Percentiles rank a stretch among this genome's conserved stretches.
phyloP scores from a whole-genome alignment of 2,888 invertebrate species.

The Microctonus aethiopoides region DNA sequence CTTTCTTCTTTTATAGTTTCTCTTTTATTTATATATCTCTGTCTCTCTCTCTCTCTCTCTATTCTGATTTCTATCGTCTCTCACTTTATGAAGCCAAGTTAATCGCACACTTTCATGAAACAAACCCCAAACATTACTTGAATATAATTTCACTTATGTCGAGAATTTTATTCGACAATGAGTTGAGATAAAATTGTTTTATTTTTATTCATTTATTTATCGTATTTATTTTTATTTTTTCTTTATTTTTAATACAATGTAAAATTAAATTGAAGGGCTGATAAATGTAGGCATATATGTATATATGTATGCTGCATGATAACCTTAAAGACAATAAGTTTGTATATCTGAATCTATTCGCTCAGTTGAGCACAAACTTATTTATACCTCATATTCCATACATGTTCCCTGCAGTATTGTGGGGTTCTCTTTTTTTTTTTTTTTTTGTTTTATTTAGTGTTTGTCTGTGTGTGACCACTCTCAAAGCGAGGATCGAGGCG shows the following conservation, averaged over 20 bases:
- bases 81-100: slow-evolving; percentile 29
- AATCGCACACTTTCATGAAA: neutral
- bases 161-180: neutral
- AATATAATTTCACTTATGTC: neutral
- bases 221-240: no score
- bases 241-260: neutral
- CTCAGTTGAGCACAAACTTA: neutral
- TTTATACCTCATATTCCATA: slow-evolving; percentile 10
- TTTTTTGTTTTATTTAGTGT: slow-evolving; percentile 29
- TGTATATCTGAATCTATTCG: slow-evolving; percentile 5
- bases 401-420: neutral
- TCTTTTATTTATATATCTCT: neutral
- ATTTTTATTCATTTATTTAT: no score
- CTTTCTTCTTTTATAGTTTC: slow-evolving; percentile 8
- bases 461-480: slow-evolving; percentile 30
- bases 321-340: neutral
- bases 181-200: neutral
- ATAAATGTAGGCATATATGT: no score
- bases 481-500: slow-evolving; percentile 46
- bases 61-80: slow-evolving; percentile 25
- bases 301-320: no score
- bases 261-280: neutral
- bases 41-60: neutral
- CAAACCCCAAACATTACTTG: neutral
- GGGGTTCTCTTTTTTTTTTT: neutral